phyloP scores from a whole-genome alignment of 1,140 invertebrate genomes.

The Oryctes rhinoceros region DNA sequence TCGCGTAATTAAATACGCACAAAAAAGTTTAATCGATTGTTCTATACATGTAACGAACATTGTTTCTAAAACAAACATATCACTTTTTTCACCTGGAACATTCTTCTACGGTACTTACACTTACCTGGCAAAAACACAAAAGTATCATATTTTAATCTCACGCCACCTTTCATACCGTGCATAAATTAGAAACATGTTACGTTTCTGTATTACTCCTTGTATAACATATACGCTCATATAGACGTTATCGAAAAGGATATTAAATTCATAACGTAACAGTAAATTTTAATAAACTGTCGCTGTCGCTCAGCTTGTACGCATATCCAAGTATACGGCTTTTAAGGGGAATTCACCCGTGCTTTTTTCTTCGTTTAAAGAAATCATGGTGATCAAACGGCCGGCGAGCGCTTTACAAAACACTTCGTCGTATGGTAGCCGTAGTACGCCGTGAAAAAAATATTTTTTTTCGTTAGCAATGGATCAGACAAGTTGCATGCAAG shows the following conservation, averaged over 20 bases:
- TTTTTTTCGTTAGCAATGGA: constrained; percentile 27
- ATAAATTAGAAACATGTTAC: constrained; percentile 12
- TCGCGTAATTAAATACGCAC: too few species aligned
- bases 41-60: too few species aligned
- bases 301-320: background rate
- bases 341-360: background rate
- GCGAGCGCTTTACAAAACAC: background rate
- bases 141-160: constrained; percentile 6
- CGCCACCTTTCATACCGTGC: background rate
- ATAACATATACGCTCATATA: background rate
- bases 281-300: background rate
- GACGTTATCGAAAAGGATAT: constrained; percentile 12
- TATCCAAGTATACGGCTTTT: background rate
- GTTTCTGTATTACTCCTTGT: constrained; percentile 8
- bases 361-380: background rate
- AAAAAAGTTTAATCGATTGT: too few species aligned
- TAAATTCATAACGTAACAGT: constrained; percentile 9
- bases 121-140: background rate
- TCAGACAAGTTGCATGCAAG: constrained; percentile 36
- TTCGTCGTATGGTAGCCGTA: background rate
- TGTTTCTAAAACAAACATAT: too few species aligned
- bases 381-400: background rate
- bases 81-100: too few species aligned
- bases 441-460: constrained; percentile 15
- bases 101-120: too few species aligned